Evolutionary conservation across 1,140 invertebrate species (phyloP), one percentile per base, ranked within the genome.

Genomic region (Lepidotrigona ventralis): DNA sequence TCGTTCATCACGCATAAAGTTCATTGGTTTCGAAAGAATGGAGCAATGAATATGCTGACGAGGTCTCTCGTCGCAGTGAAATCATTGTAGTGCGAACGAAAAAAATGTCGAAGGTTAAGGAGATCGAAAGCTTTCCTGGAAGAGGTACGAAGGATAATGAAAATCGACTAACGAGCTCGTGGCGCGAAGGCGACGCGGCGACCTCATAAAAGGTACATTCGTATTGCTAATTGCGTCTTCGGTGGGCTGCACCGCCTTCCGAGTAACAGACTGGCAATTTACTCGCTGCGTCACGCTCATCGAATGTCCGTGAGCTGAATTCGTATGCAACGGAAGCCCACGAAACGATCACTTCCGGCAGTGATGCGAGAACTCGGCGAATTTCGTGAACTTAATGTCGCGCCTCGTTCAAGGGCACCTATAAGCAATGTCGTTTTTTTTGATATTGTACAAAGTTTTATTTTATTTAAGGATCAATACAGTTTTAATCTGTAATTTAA

Each of bases 251-350:
- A 81, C 79, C 77, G 87, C 87, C 89, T 92, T 90, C 87, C 88
- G 89, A 88, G 74, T 88, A 91, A 90, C 89, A 90, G 89, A 83
- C 84, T 58, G 23, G 86, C 83, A 90, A 92, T 92, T 91, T 83
- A 90, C 76, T 86, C 83, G 83, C 86, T 89, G 92, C 91, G 91
- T 93, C 92, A 92, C 88, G 88, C 89, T 73, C 72, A 60, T 81
- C 82, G 88, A 70, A 58, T 70, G 92, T 92, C 92, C 92, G 86
- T 93, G 92, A 92, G 88, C 92, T 91, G 89, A 89, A 89, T 92
- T 89, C 83, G 85, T 90, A 81, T 88, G 83, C 89, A 90, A 90
- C 89, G 91, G 90, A 92, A 91, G 84, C 78, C 73, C 54, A 85
- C 84, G 88, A 87, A 91, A 86, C 89, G 88, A 66, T 56, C 84